These are phyloP conservation scores for Oreochromis grahami DNA, from an alignment of 2,797 vertebrate species.

Conservation along the genomic window DNA sequence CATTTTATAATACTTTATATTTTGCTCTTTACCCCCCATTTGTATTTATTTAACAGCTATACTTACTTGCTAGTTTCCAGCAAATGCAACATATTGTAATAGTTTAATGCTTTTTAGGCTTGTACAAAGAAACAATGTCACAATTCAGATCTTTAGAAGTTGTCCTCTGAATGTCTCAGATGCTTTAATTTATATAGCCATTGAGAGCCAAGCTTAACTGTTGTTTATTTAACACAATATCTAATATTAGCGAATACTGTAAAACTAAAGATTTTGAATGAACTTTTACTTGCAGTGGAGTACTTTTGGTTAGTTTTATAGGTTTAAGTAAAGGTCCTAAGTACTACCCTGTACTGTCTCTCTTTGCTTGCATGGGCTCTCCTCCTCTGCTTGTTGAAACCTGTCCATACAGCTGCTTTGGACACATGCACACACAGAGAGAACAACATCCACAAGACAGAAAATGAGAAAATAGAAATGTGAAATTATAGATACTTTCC, in stretches of 20 bases:
- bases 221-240: not conserved
- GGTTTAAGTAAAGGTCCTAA: not conserved
- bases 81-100: not conserved
- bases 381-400: slow-evolving; percentile 32
- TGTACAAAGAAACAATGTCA: not conserved
- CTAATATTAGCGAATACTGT: not conserved
- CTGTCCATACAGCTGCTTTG: slow-evolving; percentile 46
- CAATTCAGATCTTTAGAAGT: not conserved
- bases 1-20: not conserved
- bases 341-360: not conserved
- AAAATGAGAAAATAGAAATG: not conserved
- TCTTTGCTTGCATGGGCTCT: not conserved
- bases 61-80: not conserved
- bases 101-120: not conserved
- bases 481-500: not conserved
- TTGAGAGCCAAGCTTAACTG: not conserved
- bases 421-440: not conserved
- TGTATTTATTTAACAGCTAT: not conserved
- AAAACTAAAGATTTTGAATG: not conserved
- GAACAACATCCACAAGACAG: not conserved
- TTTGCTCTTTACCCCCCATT: not conserved
- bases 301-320: not conserved
- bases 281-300: not conserved
- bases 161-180: not conserved
- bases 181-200: not conserved